A percentile compares a stretch with the other conserved stretches of the same genome.
phyloP scores from a whole-genome alignment of 2,113 vertebrate genomes.

The Clarias macrocephalus region DNA sequence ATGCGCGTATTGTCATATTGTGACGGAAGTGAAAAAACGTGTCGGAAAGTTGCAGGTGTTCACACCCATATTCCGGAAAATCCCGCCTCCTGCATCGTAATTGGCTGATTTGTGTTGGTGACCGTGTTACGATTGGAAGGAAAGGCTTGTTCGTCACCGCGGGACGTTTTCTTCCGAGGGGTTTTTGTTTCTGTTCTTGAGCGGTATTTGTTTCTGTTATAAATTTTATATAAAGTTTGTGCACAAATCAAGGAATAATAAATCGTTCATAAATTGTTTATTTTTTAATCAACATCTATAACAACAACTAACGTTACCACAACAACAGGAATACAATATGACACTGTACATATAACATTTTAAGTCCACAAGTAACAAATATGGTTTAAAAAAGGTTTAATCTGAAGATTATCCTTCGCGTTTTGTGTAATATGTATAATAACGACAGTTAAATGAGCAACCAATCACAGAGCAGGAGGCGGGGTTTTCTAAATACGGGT shows the following conservation, averaged over 20 bases:
- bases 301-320: neutral
- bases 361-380: neutral
- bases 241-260: neutral
- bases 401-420: neutral
- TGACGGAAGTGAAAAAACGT: neutral
- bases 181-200: neutral
- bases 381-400: neutral
- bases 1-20: neutral
- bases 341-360: neutral
- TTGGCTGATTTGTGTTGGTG: neutral
- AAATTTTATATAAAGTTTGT: neutral
- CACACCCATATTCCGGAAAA: neutral
- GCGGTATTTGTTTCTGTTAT: neutral
- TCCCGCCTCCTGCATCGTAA: neutral
- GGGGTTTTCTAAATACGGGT: neutral
- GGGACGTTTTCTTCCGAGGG: neutral
- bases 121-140: neutral
- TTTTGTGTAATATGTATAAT: neutral
- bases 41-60: neutral
- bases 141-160: neutral
- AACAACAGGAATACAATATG: neutral
- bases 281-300: neutral
- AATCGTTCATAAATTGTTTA: no score
- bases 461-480: neutral
- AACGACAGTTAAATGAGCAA: no score